Evolutionary conservation across 2,113 vertebrate genomes (phyloP).

Genomic region (Chaetorhynchus papuensis): DNA sequence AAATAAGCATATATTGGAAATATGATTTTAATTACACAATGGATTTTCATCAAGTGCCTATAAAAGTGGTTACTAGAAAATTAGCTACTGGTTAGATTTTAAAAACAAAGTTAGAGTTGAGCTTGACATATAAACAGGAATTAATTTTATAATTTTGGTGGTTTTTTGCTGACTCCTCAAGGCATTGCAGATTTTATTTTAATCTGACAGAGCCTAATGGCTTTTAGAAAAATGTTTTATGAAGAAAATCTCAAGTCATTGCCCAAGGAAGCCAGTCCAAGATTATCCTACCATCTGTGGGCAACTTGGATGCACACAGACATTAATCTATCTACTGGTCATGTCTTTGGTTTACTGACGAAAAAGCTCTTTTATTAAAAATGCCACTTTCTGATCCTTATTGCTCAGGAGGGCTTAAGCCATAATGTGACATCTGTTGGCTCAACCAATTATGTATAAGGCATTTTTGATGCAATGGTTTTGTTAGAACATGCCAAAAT

Average conservation of each 20-base stretch:
- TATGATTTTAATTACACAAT: background rate
- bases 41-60: background rate
- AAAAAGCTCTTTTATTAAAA: conserved; percentile 62
- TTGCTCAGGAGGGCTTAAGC: conserved; percentile 60
- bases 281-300: conserved; percentile 55
- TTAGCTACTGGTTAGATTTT: background rate
- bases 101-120: background rate
- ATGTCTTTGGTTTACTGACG: conserved; percentile 42
- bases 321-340: conserved; percentile 52
- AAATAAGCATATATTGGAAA: background rate
- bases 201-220: conserved; percentile 40
- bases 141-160: background rate
- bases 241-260: conserved; percentile 46
- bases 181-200: conserved; percentile 27
- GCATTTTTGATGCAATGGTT: conserved; percentile 54
- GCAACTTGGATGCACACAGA: conserved; percentile 34
- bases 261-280: conserved; percentile 46
- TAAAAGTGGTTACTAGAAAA: background rate
- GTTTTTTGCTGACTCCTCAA: background rate
- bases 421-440: conserved; percentile 61
- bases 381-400: conserved; percentile 56
- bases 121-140: background rate
- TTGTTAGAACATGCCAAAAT: conserved; percentile 51
- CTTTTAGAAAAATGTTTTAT: conserved; percentile 29
- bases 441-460: conserved; percentile 50